Evolutionary conservation across 37 sponge, comb jelly and placozoan species (phyloP).

Genomic region (Tethya wilhelma): DNA sequence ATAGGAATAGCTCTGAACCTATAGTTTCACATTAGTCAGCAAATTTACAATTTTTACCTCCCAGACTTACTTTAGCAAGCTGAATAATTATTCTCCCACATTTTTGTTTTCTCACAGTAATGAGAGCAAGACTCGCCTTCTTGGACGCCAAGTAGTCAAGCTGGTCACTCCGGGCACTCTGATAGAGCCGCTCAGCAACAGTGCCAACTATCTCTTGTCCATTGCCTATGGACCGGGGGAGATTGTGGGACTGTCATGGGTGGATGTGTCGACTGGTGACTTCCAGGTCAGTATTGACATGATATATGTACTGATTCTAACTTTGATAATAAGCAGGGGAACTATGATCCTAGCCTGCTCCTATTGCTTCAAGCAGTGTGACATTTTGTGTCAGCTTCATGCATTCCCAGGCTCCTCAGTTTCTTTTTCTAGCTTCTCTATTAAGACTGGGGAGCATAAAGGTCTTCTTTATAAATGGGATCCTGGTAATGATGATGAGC

Average conservation of each 20-base stretch:
- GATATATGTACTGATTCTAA: no score
- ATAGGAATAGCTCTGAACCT: not conserved
- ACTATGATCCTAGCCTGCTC: no score
- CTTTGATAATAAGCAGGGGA: no score
- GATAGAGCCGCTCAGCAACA: slow-evolving; percentile 68
- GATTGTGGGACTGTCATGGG: slow-evolving; percentile 82
- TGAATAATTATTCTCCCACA: not conserved
- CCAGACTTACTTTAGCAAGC: no score
- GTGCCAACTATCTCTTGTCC: slow-evolving; percentile 80
- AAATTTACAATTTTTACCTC: not conserved
- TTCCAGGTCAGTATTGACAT: slow-evolving; percentile 56
- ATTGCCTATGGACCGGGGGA: slow-evolving; percentile 56
- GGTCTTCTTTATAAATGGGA: no score
- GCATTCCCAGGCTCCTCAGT: no score
- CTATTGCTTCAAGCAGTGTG: no score
- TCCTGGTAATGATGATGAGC: no score
- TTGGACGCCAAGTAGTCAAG: slow-evolving; percentile 67
- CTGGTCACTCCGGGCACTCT: slow-evolving; percentile 89
- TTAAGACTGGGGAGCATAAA: no score
- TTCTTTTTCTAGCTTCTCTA: no score
- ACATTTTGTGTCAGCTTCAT: no score
- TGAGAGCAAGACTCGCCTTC: slow-evolving; percentile 12
- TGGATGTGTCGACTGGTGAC: slow-evolving; percentile 80
- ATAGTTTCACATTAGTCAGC: not conserved
- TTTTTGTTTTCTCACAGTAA: not conserved